These are phyloP conservation scores for Sebastes vulpes DNA, from an alignment of 2,797 vertebrate species.

Conservation along the genomic window DNA sequence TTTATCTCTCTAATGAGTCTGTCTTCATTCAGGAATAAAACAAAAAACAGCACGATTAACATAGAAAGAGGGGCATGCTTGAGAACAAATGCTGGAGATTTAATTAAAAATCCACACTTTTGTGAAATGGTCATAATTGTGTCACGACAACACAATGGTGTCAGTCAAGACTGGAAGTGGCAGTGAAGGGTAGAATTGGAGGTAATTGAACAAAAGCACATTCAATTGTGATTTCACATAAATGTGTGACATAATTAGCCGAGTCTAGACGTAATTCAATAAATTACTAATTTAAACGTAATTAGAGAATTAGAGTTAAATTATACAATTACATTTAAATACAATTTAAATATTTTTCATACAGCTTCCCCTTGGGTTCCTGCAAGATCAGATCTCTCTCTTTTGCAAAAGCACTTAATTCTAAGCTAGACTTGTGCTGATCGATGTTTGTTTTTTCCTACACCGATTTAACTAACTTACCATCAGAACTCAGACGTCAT, in stretches of 20 bases:
- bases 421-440: not conserved
- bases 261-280: not conserved
- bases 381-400: not conserved
- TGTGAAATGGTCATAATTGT: not conserved
- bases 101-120: conserved; percentile 12
- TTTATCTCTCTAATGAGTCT: conserved; percentile 6
- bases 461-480: too few species aligned
- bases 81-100: conserved; percentile 17
- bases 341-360: not conserved
- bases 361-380: not conserved
- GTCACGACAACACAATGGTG: not conserved
- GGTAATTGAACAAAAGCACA: conserved; percentile 7
- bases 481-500: too few species aligned
- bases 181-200: not conserved
- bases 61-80: not conserved
- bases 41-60: not conserved
- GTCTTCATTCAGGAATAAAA: not conserved
- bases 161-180: conserved; percentile 5
- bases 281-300: conserved; percentile 10
- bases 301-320: not conserved
- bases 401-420: not conserved
- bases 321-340: not conserved
- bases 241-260: conserved; percentile 13
- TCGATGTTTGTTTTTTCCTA: too few species aligned
- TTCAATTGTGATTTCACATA: not conserved